Evolutionary conservation across 30 jellyfish, hydroid and myxozoan species (phyloP), one percentile per base, ranked within the genome.

Genomic region (Cassiopea xamachana): DNA sequence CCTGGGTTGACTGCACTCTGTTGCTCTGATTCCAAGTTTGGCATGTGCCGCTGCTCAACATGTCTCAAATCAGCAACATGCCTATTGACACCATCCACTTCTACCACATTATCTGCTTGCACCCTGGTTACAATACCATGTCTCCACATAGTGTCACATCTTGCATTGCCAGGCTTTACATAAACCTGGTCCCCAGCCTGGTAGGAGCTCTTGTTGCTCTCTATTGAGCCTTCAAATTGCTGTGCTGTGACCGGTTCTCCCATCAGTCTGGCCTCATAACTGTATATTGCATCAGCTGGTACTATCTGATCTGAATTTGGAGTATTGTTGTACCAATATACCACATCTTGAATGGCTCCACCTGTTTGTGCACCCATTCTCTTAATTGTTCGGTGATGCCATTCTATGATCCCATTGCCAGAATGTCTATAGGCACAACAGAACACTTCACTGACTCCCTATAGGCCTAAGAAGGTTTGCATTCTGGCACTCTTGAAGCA

Each of bases 371-470:
- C 1, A 0, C 9, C 82, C 43, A 73, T 73, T n/a, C 82, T 73
- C 82, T 73, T 73, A 45, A 73, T 73, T 73, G 82, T 73, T 44
- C 82, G 67, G 82, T 73, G 82, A 73, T 73, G 19, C 59, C 82
- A 0, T 0, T 44, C 82, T 3, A 1, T 16, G 9, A 73, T 47
- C 6, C 82, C 82, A 67, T 67, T 67, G 19, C 76, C 76, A 67
- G 46, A 16, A 16, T 16, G 76, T 16, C 7, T 19, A 19, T 67
- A 67, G 7, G 76, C 76, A 67, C 46, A 16, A 6, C 76, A 19
- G 76, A 67, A 67, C 46, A 16, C 46, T 0, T 14, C 1, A 0
- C 46, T 14, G 46, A 67, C 46, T 19, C 76, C 76, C 76, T 1
- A 67, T 19, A 13, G 43, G 76, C 46, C 0, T 19, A 19, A 13